Conservation (phyloP, 2,797 vertebrate genomes). For the Pseudochirops cupreus region DNA sequence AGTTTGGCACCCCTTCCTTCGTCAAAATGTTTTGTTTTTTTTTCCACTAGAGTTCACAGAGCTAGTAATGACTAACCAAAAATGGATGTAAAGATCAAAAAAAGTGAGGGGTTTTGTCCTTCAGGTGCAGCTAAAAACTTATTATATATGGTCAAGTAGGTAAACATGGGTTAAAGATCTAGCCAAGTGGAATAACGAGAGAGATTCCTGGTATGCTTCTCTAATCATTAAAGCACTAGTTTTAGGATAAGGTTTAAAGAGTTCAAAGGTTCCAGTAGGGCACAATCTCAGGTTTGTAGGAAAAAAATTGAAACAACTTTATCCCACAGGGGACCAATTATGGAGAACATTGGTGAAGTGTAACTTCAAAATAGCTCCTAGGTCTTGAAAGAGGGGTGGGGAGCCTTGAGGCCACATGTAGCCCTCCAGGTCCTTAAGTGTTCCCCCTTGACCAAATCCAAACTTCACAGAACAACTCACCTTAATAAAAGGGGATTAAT, state of each 20-base stretch:
- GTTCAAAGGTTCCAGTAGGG: conserved; percentile 26
- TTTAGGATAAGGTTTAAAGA: not conserved
- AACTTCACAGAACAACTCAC: no score
- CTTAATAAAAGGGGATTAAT: no score
- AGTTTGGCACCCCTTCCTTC: not conserved
- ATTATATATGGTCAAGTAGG: not conserved
- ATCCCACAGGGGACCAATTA: not conserved
- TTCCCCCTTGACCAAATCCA: no score
- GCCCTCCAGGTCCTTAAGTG: no score
- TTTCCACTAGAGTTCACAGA: not conserved
- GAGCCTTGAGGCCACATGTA: no score
- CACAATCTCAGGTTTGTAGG: conserved; percentile 35
- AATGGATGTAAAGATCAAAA: conserved; percentile 45
- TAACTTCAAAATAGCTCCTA: not conserved
- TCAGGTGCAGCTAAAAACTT: not conserved
- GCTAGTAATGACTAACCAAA: rapidly evolving
- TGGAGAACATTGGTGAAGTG: not conserved
- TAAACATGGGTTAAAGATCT: not conserved
- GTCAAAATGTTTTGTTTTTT: conserved; percentile 15
- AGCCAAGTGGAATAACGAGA: not conserved
- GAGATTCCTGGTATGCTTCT: not conserved
- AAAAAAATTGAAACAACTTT: not conserved
- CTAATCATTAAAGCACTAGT: conserved; percentile 11
- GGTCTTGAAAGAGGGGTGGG: not conserved
- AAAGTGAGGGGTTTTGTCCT: not conserved